Evolutionary conservation across 2,888 invertebrate species (phyloP).

Genomic region (Lithophane semibrunnea): DNA sequence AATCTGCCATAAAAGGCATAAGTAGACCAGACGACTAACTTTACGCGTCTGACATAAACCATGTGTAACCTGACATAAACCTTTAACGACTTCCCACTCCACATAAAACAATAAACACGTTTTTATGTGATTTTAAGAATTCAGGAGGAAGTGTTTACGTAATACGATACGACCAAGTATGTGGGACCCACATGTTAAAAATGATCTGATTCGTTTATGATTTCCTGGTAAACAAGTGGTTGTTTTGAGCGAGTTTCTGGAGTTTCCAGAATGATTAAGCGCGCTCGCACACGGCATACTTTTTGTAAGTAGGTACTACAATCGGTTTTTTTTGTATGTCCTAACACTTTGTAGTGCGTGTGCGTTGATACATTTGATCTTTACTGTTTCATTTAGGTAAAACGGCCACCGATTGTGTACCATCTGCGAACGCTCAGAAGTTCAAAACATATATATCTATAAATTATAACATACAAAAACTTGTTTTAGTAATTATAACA

Average conservation of each 20-base stretch:
- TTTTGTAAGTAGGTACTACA: neutral
- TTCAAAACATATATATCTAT: too few relatives aligned
- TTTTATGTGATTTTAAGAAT: slow-evolving; percentile 34
- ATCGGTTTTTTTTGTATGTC: neutral
- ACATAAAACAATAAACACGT: slow-evolving; percentile 51
- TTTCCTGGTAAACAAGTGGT: slow-evolving; percentile 26
- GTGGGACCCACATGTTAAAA: slow-evolving; percentile 36
- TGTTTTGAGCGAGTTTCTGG: neutral
- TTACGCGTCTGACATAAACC: slow-evolving; percentile 49
- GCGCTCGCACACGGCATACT: neutral
- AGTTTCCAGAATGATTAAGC: neutral
- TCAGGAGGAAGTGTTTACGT: slow-evolving; percentile 45
- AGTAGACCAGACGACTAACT: slow-evolving; percentile 7
- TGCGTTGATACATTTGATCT: neutral
- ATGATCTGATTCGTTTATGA: slow-evolving; percentile 29
- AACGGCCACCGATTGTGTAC: neutral
- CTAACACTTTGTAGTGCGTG: neutral
- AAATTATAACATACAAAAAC: too few relatives aligned
- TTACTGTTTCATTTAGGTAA: neutral
- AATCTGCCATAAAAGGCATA: slow-evolving; percentile 25
- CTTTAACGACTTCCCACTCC: slow-evolving; percentile 27
- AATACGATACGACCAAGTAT: slow-evolving; percentile 11
- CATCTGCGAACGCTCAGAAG: neutral
- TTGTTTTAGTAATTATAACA: too few relatives aligned
- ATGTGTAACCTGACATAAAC: slow-evolving; percentile 6